A percentile compares a stretch with the other conserved stretches of the same genome.
phyloP scores from a whole-genome alignment of 2,113 vertebrate species.

The Bothrops jararaca region DNA sequence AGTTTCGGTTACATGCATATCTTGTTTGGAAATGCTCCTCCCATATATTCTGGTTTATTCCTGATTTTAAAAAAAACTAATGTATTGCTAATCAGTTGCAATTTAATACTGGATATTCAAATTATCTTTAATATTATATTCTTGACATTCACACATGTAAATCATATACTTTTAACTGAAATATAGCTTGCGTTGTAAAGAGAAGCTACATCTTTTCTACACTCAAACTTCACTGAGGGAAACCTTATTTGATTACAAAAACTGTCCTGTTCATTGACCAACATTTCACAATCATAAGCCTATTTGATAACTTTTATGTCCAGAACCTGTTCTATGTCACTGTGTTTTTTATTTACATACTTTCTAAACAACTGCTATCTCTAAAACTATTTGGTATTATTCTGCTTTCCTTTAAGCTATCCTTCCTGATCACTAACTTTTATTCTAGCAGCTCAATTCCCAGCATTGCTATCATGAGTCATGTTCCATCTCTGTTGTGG shows the following conservation, averaged over 20 bases:
- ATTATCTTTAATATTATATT: not conserved
- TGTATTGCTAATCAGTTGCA: not conserved
- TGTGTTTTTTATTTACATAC: not conserved
- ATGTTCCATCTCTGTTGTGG: not conserved
- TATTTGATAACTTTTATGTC: not conserved
- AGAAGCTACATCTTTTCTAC: not conserved
- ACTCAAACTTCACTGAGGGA: not conserved
- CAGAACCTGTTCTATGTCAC: not conserved
- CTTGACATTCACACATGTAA: not conserved
- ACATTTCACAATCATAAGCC: not conserved
- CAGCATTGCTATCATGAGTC: not conserved
- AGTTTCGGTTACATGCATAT: not conserved
- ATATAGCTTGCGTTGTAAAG: not conserved
- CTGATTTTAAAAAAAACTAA: not conserved
- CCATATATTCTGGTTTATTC: not conserved
- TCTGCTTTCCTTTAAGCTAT: not conserved
- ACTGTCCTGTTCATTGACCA: not conserved
- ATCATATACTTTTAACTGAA: not conserved
- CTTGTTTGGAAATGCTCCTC: not conserved
- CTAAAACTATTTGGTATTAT: not conserved
- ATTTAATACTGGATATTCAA: not conserved
- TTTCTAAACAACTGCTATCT: not conserved
- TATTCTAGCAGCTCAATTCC: not conserved
- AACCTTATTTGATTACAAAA: not conserved
- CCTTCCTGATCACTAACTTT: not conserved